These are phyloP conservation scores for Propithecus deckenii DNA, from an alignment of 2,797 vertebrate species.

Conservation along the genomic window DNA sequence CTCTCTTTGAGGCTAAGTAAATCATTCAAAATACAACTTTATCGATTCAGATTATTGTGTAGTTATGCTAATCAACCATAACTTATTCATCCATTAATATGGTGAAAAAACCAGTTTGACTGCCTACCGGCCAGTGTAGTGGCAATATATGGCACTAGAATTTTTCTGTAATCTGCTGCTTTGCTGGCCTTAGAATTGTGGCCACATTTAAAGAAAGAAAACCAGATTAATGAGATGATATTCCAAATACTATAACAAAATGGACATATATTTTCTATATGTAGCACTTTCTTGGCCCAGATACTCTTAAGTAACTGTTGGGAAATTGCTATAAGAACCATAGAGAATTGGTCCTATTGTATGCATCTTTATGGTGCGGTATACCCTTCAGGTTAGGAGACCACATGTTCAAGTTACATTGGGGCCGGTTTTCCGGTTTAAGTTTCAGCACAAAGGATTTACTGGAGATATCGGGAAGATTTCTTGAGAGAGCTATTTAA, in stretches of 20 bases:
- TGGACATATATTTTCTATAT: constrained; percentile 58
- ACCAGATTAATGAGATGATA: constrained; percentile 66
- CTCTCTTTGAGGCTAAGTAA: constrained; percentile 49
- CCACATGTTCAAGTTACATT: constrained; percentile 47
- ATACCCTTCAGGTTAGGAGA: constrained; percentile 30
- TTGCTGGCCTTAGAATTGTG: constrained; percentile 24
- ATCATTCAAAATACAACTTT: not conserved
- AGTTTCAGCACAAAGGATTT: constrained; percentile 71
- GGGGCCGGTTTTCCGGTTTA: constrained; percentile 58
- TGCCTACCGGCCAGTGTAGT: not conserved
- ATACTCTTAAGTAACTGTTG: constrained; percentile 43
- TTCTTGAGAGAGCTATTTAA: constrained; percentile 65
- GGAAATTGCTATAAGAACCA: constrained; percentile 44
- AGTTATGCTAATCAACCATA: not conserved
- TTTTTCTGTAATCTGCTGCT: not conserved
- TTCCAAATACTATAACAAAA: constrained; percentile 53
- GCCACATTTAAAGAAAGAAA: constrained; percentile 53
- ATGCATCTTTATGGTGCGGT: not conserved
- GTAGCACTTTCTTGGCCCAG: constrained; percentile 65
- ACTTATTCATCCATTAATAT: not conserved
- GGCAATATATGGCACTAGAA: not conserved
- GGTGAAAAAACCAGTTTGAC: not conserved
- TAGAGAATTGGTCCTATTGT: constrained; percentile 51
- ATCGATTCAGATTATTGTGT: not conserved
- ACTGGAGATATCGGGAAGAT: constrained; percentile 57